Evolutionary conservation across 1,140 invertebrate species (phyloP), one percentile per base, ranked within the genome.

Genomic region (Stenopsyche tienmushanensis): DNA sequence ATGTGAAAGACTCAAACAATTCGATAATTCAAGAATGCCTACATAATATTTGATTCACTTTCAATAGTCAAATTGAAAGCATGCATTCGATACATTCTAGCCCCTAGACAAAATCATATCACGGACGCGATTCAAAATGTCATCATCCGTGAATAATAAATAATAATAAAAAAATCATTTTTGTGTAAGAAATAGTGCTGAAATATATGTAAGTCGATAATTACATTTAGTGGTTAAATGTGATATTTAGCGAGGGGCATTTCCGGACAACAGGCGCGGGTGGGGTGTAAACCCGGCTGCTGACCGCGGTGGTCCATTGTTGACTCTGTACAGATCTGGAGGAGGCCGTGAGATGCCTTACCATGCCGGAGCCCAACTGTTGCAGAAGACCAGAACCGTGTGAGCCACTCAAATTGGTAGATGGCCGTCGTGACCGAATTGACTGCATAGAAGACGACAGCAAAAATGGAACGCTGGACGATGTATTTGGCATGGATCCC

Each of bases 401-500:
- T 53, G 87, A 86, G 77, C 85, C 77, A 75, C 79, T 80, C 65
- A 82, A 72, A 76, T 86, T 83, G 2, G 86, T 85, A 13, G 88
- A 89, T 2, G 90, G 87, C n/a, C 91, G 83, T 1, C 90, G 83
- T 47, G 89, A 90, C 20, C 90, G 83, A 76, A 93, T 88, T 69
- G 89, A 91, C 78, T 87, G 89, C 88, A 92, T 90, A 66, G 89
- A 91, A 44, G 89, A 88, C 60, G 88, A 90, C 66, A 92, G 80
- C 73, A 93, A 83, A 76, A 91, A 91, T 15, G 91, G 90, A 24
- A 92, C 90, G 75, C 90, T 93, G 76, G 88, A 91, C 73, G 90
- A 92, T 23, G 91, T 92, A 74, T 91, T 92, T 70, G 91, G 91
- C 88, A 93, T 90, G 53, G 89, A 90, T 67, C 89, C 88, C 72